These are phyloP conservation scores for Blera fallax DNA, from an alignment of 2,888 invertebrate genomes.

Conservation along the genomic window DNA sequence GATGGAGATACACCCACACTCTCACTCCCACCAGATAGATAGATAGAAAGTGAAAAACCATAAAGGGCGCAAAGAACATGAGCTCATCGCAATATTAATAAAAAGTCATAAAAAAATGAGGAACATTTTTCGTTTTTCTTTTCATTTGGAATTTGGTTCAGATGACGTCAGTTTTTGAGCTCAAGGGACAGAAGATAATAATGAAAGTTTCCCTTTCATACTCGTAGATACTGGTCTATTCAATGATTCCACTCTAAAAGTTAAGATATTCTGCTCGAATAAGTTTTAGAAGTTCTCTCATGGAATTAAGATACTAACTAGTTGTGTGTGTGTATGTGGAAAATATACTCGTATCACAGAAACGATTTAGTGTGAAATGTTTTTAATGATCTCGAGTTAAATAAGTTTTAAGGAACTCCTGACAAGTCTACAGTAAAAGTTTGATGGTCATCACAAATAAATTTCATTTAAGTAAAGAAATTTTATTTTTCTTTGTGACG, in stretches of 20 bases:
- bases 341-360: background rate
- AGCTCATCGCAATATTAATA: constrained; percentile 18
- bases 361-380: constrained; percentile 5
- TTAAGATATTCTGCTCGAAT: background rate
- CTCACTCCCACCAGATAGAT: background rate
- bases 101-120: background rate
- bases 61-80: background rate
- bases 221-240: background rate
- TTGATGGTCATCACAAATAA: background rate
- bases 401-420: background rate
- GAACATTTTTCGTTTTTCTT: background rate
- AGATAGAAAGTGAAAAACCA: background rate
- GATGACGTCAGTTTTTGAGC: background rate
- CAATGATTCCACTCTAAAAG: background rate
- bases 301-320: background rate
- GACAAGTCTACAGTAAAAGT: background rate
- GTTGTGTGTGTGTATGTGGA: background rate
- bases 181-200: background rate
- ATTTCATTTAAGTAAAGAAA: background rate
- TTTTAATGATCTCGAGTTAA: background rate
- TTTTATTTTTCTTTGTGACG: background rate
- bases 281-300: background rate
- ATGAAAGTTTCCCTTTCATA: background rate
- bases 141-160: background rate
- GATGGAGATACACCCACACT: background rate